Evolutionary conservation across 2,888 invertebrate species (phyloP).

Genomic region (Lamproptera curius): DNA sequence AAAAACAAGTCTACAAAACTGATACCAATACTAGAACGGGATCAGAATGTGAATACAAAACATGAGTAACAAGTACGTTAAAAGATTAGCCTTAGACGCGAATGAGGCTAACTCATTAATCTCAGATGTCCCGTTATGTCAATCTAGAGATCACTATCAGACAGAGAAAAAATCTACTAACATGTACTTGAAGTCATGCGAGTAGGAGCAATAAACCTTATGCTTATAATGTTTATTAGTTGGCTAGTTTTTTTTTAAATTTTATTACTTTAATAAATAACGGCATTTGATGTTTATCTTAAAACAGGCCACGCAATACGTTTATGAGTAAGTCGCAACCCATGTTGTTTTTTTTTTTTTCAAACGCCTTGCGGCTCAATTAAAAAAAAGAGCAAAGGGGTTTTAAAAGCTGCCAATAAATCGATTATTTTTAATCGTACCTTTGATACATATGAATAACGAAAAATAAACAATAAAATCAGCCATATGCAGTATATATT

Average conservation of each 20-base stretch:
- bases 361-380: too few species aligned
- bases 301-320: too few species aligned
- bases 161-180: conserved; percentile 8
- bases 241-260: too few species aligned
- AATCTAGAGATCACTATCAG: conserved; percentile 22
- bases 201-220: not conserved
- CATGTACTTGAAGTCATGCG: conserved; percentile 3
- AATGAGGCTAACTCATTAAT: conserved; percentile 50
- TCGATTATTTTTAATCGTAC: too few species aligned
- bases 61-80: conserved; percentile 27
- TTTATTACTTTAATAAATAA: not conserved
- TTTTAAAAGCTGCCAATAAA: too few species aligned
- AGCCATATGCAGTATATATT: too few species aligned
- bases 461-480: too few species aligned
- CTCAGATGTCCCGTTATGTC: conserved; percentile 55
- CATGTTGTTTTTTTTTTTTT: too few species aligned
- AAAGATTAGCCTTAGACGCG: conserved; percentile 36
- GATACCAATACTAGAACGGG: conserved; percentile 26
- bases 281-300: too few species aligned
- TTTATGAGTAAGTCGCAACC: too few species aligned
- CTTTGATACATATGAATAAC: too few species aligned
- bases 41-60: conserved; percentile 37
- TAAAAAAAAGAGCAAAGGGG: too few species aligned
- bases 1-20: not conserved
- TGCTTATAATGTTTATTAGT: not conserved